A percentile compares a stretch with the other conserved stretches of the same genome.
Evolutionary conservation across 2,797 vertebrate genomes (phyloP).

Genomic region (Emydoidea blandingii): DNA sequence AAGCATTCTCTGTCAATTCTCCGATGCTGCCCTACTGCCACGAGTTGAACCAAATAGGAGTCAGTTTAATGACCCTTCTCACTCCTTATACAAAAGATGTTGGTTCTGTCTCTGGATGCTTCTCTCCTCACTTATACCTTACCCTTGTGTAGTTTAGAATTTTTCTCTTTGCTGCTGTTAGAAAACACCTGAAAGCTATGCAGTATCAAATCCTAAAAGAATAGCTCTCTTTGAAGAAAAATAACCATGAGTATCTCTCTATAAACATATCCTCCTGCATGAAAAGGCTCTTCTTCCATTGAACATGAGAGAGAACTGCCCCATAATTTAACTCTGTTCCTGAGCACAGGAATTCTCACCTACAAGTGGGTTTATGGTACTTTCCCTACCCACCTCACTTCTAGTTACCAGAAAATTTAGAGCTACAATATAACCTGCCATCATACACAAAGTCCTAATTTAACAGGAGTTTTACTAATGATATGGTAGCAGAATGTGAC

Average conservation of each 20-base stretch:
- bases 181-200: background rate
- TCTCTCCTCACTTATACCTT: conserved; percentile 58
- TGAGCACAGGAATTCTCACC: conserved; percentile 1
- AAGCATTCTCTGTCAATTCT: conserved; percentile 63
- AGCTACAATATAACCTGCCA: background rate
- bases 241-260: conserved; percentile 33
- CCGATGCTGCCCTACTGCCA: background rate
- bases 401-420: background rate
- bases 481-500: background rate
- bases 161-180: conserved; percentile 34
- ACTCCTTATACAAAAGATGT: conserved; percentile 45
- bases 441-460: background rate
- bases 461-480: background rate
- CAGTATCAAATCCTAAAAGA: conserved; percentile 33
- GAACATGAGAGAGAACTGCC: conserved; percentile 4
- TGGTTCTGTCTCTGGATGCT: conserved; percentile 58
- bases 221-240: conserved; percentile 47
- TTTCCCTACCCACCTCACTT: conserved; percentile 6
- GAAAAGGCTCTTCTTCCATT: background rate
- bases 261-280: background rate
- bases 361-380: conserved; percentile 19
- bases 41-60: conserved; percentile 41
- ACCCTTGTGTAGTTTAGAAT: conserved; percentile 39
- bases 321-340: conserved; percentile 41
- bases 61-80: conserved; percentile 63